Evolutionary conservation across 2,797 vertebrate species (phyloP).

Genomic region (Pogoniulus pusillus): DNA sequence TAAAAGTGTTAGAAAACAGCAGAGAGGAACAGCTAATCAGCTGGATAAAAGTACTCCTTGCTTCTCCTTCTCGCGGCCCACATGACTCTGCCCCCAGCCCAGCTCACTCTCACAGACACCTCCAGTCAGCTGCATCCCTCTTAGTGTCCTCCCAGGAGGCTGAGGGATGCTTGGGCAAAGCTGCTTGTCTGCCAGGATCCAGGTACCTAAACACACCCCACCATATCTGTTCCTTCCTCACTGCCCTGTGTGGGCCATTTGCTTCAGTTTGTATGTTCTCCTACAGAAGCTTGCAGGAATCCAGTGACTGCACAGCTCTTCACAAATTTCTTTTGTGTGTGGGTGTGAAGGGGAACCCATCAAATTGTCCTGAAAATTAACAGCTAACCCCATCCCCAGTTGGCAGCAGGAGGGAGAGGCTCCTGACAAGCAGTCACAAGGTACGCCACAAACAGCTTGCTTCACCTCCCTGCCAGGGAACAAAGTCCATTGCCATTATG

Average conservation of each 20-base stretch:
- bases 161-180: background rate
- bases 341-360: background rate
- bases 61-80: background rate
- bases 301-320: background rate
- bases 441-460: background rate
- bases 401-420: background rate
- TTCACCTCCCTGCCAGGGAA: background rate
- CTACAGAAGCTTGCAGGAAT: background rate
- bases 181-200: background rate
- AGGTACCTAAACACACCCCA: fast-evolving
- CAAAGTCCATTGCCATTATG: background rate
- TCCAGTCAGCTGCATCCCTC: background rate
- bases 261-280: background rate
- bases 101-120: background rate
- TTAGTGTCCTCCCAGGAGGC: background rate
- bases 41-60: background rate
- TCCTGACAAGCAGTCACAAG: conserved; percentile 21
- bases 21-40: background rate
- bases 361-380: background rate
- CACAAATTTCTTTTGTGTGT: background rate
- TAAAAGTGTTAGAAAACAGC: background rate
- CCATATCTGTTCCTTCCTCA: background rate
- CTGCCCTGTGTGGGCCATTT: background rate
- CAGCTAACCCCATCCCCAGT: background rate
- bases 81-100: background rate